A percentile compares a stretch with the other conserved stretches of the same genome.
Conservation (phyloP, 2,797 vertebrate genomes). For the Sternarchorhynchus goeldii region DNA sequence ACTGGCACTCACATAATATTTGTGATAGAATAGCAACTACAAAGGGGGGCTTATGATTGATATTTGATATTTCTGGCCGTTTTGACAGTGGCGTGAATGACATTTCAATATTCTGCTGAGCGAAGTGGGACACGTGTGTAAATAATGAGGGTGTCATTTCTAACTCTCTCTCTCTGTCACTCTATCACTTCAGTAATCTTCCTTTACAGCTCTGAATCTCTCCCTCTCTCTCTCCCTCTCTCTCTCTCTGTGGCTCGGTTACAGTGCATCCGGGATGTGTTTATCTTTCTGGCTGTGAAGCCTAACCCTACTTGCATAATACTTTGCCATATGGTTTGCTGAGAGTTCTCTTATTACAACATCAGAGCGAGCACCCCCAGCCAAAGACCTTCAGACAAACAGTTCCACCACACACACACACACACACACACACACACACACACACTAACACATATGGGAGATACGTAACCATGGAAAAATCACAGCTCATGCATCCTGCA, state of each 20-base stretch:
- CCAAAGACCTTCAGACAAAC: constrained; percentile 25
- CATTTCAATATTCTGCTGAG: constrained; percentile 50
- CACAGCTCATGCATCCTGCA: constrained; percentile 7
- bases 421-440: constrained; percentile 6
- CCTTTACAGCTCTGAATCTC: background rate
- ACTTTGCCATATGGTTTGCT: background rate
- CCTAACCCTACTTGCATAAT: background rate
- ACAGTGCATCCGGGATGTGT: constrained; percentile 20
- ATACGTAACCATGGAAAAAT: constrained; percentile 37
- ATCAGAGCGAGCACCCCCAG: constrained; percentile 12
- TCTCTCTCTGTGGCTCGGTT: background rate
- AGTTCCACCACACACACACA: background rate
- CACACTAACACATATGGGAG: background rate
- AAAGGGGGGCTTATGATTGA: constrained; percentile 40
- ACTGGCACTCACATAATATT: constrained; percentile 34
- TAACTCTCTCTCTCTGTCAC: background rate
- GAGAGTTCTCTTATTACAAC: constrained; percentile 29
- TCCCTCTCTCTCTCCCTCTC: background rate
- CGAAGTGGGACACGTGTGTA: constrained; percentile 22
- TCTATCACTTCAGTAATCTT: background rate
- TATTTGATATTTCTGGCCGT: constrained; percentile 26
- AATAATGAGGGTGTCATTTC: constrained; percentile 38
- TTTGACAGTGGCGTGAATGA: constrained; percentile 36
- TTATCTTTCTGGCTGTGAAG: constrained; percentile 14
- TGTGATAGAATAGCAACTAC: constrained; percentile 20